phyloP scores from a whole-genome alignment of 2,888 invertebrate genomes.

The Scaptomyza tumidula region DNA sequence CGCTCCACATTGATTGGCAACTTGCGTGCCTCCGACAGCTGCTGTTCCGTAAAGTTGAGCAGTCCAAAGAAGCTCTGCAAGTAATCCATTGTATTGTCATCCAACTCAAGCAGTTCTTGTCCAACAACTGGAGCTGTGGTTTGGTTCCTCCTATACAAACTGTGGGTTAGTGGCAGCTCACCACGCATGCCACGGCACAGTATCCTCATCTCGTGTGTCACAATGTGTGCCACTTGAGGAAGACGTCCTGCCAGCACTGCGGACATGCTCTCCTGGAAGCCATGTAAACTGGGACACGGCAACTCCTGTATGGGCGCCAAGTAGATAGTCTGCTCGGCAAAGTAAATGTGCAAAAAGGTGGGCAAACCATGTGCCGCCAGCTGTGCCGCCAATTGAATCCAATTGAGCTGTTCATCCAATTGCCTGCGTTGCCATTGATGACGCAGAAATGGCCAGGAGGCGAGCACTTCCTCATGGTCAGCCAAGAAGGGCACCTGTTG shows the following conservation, averaged over 20 bases:
- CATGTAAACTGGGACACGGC: conserved; percentile 64
- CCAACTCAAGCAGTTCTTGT: conserved; percentile 42
- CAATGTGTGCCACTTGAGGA: conserved; percentile 70
- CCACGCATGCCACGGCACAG: conserved; percentile 73
- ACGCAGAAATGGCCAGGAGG: conserved; percentile 76
- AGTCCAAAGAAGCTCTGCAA: conserved; percentile 61
- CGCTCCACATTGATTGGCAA: conserved; percentile 65
- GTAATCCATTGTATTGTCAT: conserved; percentile 66
- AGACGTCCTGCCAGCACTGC: conserved; percentile 54
- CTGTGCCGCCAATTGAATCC: conserved; percentile 75
- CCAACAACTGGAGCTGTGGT: background rate
- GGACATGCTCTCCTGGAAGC: conserved; percentile 52
- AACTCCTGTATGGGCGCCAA: conserved; percentile 67
- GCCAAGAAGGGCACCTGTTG: conserved; percentile 70
- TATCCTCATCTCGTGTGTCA: conserved; percentile 73
- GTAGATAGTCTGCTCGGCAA: conserved; percentile 78
- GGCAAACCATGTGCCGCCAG: conserved; percentile 77
- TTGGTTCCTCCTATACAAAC: background rate
- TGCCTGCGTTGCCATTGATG: conserved; percentile 74
- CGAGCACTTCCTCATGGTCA: conserved; percentile 41
- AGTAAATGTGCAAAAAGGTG: conserved; percentile 77
- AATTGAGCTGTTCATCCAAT: conserved; percentile 57
- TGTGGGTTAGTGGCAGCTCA: conserved; percentile 50
- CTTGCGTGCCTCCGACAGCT: conserved; percentile 67
- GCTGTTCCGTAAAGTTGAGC: conserved; percentile 67